Evolutionary conservation across 2,888 invertebrate species (phyloP).

Genomic region (Cinara cedri): DNA sequence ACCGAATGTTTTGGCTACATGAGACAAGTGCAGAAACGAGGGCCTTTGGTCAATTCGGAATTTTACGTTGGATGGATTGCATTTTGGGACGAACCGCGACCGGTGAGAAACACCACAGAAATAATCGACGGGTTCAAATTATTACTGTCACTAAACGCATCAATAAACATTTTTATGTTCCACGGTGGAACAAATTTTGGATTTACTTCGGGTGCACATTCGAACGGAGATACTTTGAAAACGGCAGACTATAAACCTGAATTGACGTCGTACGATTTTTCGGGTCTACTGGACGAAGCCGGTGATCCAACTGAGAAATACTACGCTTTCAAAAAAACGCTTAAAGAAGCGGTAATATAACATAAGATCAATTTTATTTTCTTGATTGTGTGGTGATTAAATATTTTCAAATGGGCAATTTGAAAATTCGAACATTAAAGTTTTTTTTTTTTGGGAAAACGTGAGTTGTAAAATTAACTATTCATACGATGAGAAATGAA

Average conservation of each 20-base stretch:
- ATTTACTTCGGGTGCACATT: slow-evolving; percentile 64
- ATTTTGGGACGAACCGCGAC: slow-evolving; percentile 79
- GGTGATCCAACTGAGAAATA: slow-evolving; percentile 89
- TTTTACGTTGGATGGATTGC: slow-evolving; percentile 93
- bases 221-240: slow-evolving; percentile 62
- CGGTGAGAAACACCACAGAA: slow-evolving; percentile 65
- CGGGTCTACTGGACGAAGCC: slow-evolving; percentile 87
- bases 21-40: slow-evolving; percentile 65
- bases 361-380: no score
- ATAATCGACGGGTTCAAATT: slow-evolving; percentile 68
- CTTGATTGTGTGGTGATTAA: no score
- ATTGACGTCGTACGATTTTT: slow-evolving; percentile 89
- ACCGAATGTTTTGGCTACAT: slow-evolving; percentile 60
- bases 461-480: no score
- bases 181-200: slow-evolving; percentile 90
- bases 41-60: slow-evolving; percentile 88
- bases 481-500: no score
- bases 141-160: slow-evolving; percentile 68
- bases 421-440: no score
- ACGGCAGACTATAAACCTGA: slow-evolving; percentile 68
- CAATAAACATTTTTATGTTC: slow-evolving; percentile 90
- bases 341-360: slow-evolving; percentile 63
- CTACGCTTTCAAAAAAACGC: slow-evolving; percentile 70
- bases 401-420: no score
- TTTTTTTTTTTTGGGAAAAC: no score